Base-by-base conservation (phyloP, 2,888 invertebrate species). In the Coleophora flavipennella region DNA sequence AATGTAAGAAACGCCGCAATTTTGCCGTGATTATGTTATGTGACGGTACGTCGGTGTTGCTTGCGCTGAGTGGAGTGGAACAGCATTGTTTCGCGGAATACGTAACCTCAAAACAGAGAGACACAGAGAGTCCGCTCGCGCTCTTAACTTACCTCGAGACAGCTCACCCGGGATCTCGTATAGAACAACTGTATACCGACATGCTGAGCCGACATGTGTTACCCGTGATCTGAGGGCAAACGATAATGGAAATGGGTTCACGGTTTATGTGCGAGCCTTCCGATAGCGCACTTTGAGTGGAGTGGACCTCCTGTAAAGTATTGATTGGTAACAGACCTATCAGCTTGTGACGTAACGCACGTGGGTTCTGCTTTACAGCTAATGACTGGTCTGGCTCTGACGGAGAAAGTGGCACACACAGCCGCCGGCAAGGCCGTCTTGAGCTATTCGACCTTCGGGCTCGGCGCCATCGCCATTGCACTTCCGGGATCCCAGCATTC, bases 391-490 rank as follows among this genome's bases (percentile, higher is more conserved):
- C 10, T n/a, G 60, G 59, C 59, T 63, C 61, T 60, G 55, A 48
- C 57, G 66, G 80, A 73, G 83, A 83, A 81, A 83, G 83, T 81
- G 62, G 76, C 71, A 75, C 80, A 77, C 72, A 62, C 29, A 11
- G 29, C 29, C 29, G n/a, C 50, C 68, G 76, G 77, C 81, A 83
- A 81, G 83, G 81, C 73, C 80, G 76, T 68, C 66, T 60, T 57
- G 63, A 57, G 61, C 61, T 67, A 59, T 65, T 54, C 73, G 78
- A 78, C 80, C 81, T 81, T 79, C 74, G 62, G 53, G 49, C 55
- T 49, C 57, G 53, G 49, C 55, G 49, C 57, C 6, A 6, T 3
- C 20, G 20, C 20, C 6, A 20, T 20, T 20, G 20, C 20, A 59
- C 62, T 76, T 81, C 80, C 79, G 76, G 73, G 62, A 62, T 60